Evolutionary conservation across 1,140 invertebrate species (phyloP), one percentile per base, ranked within the genome.

Genomic region (Neodiprion pinetum): DNA sequence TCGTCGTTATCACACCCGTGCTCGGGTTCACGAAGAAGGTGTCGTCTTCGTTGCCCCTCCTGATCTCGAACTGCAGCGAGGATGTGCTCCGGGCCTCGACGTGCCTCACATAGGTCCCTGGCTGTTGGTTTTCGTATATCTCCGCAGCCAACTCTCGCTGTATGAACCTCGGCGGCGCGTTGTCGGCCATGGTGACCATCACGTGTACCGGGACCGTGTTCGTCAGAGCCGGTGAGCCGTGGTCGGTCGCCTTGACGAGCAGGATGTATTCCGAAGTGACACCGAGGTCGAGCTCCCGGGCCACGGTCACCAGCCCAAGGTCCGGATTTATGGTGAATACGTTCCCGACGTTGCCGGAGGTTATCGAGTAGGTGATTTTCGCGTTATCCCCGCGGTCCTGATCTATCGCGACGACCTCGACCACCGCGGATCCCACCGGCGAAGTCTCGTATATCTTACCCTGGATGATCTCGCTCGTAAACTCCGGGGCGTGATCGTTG

Each of bases 401-500:
- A 85, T 97, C 96, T 23, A 94, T 91, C 5, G 96, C 95, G 66
- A 91, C 88, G 0, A 96, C 91, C 80, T 93, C 91, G 1, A 95
- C 90, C 7, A 96, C 92, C 9, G 91, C 91, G 0, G 93, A 93
- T 10, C 94, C 94, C 67, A 95, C 84, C 0, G 92, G 90, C 7
- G 95, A 92, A 3, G 93, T 95, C 86, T 96, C 95, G 77, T 89
- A 94, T 1, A 95, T 92, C 84, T 94, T 94, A 28, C 92, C 94
- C 82, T 95, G 92, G 11, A 95, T 91, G 67, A 94, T 91, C 79
- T 92, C 90, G 48, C 92, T 91, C 70, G 93, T 93, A 80, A 97
- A 97, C 82, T 94, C 92, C 0, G 97, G 97, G 40, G 93, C 89
- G 83, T 97, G 96, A 84, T 98, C 97, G 87, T 98, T 98, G 78